Percentiles rank a stretch among this genome's conserved stretches.
Conservation (phyloP, 2,113 vertebrate genomes). For the Neopipo cinnamomea region DNA sequence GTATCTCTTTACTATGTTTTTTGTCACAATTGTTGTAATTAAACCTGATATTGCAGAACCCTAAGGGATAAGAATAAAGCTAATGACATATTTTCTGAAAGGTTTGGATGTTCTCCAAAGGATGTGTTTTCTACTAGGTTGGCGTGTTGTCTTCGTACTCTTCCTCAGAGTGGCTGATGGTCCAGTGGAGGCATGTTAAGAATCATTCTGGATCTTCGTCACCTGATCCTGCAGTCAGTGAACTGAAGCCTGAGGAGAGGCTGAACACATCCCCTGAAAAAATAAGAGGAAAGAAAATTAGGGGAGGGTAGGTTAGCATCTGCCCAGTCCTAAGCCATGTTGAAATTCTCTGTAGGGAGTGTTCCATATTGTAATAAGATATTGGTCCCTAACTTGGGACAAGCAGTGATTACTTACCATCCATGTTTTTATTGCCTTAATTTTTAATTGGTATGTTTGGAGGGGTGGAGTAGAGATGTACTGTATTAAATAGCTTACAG, state of each 20-base stretch:
- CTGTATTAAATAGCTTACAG: neutral
- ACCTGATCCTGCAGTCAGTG: neutral
- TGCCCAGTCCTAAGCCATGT: neutral
- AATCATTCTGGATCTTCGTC: neutral
- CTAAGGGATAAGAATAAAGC: neutral
- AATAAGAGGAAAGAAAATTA: neutral
- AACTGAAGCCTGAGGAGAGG: neutral
- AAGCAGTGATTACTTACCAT: neutral
- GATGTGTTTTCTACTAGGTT: neutral
- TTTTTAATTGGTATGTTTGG: neutral
- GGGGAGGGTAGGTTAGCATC: neutral
- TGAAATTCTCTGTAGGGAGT: neutral
- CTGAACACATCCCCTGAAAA: neutral
- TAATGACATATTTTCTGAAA: conserved; percentile 2
- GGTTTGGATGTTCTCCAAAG: neutral
- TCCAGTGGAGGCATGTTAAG: neutral
- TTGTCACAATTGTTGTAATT: conserved; percentile 25
- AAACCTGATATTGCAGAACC: neutral
- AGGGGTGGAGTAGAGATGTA: neutral
- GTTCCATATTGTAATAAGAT: neutral
- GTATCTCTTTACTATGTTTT: neutral
- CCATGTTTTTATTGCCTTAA: neutral
- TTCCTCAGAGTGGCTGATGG: neutral
- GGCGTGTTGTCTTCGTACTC: neutral
- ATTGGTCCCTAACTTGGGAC: neutral